Conservation (phyloP, 2,888 invertebrate species). For the Erebia ligea region DNA sequence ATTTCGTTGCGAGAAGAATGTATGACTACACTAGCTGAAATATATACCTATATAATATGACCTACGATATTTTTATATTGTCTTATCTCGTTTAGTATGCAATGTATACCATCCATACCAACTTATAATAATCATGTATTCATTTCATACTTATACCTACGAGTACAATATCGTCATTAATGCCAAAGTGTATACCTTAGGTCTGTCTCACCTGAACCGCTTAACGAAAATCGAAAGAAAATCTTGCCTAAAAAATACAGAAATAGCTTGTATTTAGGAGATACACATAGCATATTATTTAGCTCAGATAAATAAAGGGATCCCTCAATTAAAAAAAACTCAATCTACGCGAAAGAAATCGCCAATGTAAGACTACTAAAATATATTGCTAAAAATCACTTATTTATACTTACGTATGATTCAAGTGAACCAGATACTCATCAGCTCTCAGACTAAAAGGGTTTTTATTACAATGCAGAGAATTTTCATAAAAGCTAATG, state of each 20-base stretch:
- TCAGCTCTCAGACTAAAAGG: constrained; percentile 8
- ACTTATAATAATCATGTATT: too few relatives aligned
- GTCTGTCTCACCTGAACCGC: not conserved
- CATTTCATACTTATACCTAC: not conserved
- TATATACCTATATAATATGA: too few relatives aligned
- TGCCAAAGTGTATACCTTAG: not conserved
- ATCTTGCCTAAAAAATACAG: not conserved
- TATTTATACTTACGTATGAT: not conserved
- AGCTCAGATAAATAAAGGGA: not conserved
- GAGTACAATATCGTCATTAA: not conserved
- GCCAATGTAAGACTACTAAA: too few relatives aligned
- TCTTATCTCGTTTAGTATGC: not conserved
- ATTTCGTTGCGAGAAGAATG: too few relatives aligned
- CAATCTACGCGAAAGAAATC: too few relatives aligned
- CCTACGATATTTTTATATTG: not conserved
- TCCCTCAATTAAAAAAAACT: too few relatives aligned
- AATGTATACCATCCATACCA: not conserved
- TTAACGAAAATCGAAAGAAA: not conserved
- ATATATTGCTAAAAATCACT: not conserved
- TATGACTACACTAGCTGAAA: not conserved
- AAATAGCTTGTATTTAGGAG: not conserved
- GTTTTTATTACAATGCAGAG: constrained; percentile 50
- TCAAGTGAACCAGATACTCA: not conserved
- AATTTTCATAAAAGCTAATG: constrained; percentile 67
- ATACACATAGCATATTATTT: not conserved